Evolutionary conservation across 2,797 vertebrate genomes (phyloP), one percentile per base, ranked within the genome.

Genomic region (Acanthurus lineatus): DNA sequence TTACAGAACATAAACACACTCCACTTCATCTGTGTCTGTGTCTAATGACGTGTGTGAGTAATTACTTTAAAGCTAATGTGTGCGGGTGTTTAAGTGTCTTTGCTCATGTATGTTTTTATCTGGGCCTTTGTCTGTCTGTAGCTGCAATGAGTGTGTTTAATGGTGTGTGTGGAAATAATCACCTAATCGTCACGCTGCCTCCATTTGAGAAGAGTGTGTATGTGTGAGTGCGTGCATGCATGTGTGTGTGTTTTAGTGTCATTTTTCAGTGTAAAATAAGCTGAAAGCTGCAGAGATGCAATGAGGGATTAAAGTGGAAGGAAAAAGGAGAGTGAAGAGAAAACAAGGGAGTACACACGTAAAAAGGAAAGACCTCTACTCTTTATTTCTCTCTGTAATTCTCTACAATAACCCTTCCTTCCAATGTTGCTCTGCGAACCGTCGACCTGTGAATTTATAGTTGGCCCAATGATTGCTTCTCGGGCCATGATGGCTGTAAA

Each of bases 401-500:
- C 89, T 92, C 92, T 90, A 94, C 91, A 93, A 92, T 92, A 93
- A 91, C 90, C 92, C 91, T 91, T 90, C 92, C 91, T 90, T 92
- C 87, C 88, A 92, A 74, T 84, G 88, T 86, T 87, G 85, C 89
- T 85, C 89, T 90, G 85, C 87, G 88, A 94, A 95, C 91, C 89
- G 87, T 94, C 90, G 91, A 92, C 92, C 80, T 86, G 89, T 94
- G 92, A 94, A 96, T 96, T 95, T 96, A 96, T 94, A 92, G 94
- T 94, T 93, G 91, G 89, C 88, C 91, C 92, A 95, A 94, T 96
- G 95, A 96, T 96, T 96, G 94, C 94, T 95, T 95, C 92, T 87
- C 88, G 76, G 86, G 93, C 90, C 94, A 93, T 94, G 92, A 95
- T 94, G 91, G 93, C 93, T 92, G 93, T 95, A 95, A 96, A 96